phyloP scores from a whole-genome alignment of 2,113 vertebrate genomes.

The Neomonachus schauinslandi region DNA sequence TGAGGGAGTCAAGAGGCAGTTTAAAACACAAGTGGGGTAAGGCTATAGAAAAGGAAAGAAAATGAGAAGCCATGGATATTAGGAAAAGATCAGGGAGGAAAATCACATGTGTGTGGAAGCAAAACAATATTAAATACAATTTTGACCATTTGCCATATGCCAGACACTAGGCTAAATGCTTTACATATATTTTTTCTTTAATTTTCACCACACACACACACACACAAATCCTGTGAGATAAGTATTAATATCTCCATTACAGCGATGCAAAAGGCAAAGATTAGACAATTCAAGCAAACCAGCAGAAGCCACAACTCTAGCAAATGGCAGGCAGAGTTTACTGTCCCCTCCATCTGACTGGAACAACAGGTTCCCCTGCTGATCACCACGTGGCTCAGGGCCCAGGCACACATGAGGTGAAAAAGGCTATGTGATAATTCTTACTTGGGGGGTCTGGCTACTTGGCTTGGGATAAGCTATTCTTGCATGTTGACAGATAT shows the following conservation, averaged over 20 bases:
- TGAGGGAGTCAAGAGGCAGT: background rate
- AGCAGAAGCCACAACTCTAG: background rate
- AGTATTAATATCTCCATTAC: background rate
- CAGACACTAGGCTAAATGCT: background rate
- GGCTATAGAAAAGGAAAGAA: background rate
- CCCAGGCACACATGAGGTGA: fast-evolving
- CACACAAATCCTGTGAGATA: background rate
- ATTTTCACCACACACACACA: background rate
- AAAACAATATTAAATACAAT: background rate
- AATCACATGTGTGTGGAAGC: background rate
- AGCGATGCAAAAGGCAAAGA: background rate
- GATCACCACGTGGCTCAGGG: background rate
- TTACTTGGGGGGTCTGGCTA: too few relatives aligned
- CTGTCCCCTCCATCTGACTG: background rate
- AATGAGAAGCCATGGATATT: background rate
- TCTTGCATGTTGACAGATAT: background rate
- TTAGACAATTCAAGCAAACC: background rate
- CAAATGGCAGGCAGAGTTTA: too few relatives aligned
- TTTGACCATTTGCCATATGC: background rate
- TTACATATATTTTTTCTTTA: background rate
- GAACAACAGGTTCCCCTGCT: background rate
- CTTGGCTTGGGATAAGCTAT: background rate
- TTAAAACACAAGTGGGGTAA: background rate
- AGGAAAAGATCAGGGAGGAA: background rate
- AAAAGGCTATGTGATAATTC: background rate